Evolutionary conservation across 1,140 invertebrate genomes (phyloP).

Genomic region (Drosophila burlai): DNA sequence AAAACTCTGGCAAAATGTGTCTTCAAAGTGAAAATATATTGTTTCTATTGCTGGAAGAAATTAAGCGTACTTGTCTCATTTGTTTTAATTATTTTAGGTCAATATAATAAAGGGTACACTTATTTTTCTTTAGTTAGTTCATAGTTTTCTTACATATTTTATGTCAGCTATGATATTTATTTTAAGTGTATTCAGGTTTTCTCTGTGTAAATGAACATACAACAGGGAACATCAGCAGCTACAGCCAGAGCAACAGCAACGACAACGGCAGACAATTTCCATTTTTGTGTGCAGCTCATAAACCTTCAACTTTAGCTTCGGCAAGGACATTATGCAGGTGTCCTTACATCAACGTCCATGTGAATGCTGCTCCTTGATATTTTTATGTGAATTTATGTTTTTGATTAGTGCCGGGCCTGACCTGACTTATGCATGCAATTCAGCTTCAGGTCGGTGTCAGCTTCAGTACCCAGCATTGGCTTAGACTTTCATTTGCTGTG

Average conservation of each 20-base stretch:
- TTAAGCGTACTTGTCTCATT: too few species aligned
- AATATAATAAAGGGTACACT: too few species aligned
- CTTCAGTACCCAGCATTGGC: conserved; percentile 6
- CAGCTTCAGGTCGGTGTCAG: conserved; percentile 28
- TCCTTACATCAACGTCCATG: conserved; percentile 43
- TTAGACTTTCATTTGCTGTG: conserved; percentile 60
- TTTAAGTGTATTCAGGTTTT: not conserved
- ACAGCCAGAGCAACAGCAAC: conserved; percentile 24
- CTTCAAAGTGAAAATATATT: not conserved
- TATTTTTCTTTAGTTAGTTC: too few species aligned
- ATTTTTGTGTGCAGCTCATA: conserved; percentile 81
- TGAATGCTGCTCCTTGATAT: conserved; percentile 53
- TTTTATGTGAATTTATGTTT: conserved; percentile 84
- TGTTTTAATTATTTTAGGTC: too few species aligned
- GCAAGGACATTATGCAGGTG: conserved; percentile 74
- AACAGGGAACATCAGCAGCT: conserved; percentile 39
- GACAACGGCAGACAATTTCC: conserved; percentile 63
- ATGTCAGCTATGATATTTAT: not conserved
- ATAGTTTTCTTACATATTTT: not conserved
- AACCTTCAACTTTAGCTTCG: conserved; percentile 75
- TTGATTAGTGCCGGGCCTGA: conserved; percentile 73
- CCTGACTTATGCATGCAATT: conserved; percentile 76
- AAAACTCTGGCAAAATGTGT: not conserved
- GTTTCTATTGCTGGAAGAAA: not conserved
- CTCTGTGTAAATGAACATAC: conserved; percentile 35